Evolutionary conservation across 2,113 vertebrate species (phyloP), one percentile per base, ranked within the genome.

Genomic region (Artemisiospiza belli): DNA sequence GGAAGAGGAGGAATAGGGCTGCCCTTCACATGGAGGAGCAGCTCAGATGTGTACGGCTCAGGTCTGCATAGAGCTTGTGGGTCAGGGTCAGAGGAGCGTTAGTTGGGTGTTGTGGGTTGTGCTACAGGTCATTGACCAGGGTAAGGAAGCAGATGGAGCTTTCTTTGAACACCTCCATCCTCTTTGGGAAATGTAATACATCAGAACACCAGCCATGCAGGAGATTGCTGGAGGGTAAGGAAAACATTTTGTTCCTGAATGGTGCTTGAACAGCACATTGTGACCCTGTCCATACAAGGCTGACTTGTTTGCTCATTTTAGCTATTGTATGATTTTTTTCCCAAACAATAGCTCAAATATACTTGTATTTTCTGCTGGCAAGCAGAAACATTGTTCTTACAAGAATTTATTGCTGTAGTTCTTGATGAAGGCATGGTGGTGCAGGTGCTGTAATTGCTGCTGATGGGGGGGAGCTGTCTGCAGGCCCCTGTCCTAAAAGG

Each of bases 21-120:
- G 44, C 15, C 10, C 16, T 67, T 12, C 1, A 1, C 4, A 12
- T 22, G 52, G 46, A 54, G 16, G 19, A 67, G 44, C 8, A 39
- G 27, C 33, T 76, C 24, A 20, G 20, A 8, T 31, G 16, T 64
- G 8, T 25, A 33, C 10, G 12, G 6, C 24, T 54, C 4, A 18
- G 18, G 2, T 43, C 33, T 61, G 15, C 0, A 0, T 13, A 52
- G 51, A 66, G 7, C 27, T 52, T 52, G 44, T 43, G 33, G 5
- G 15, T 59, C 52, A 73, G 7, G 6, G 10, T 62, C 10, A 21
- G n/a, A 79, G 27, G 20, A 81, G 21, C 7, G 13, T 22, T 61
- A 2, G 2, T 30, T 6, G 54, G 20, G 17, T 14, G 15, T 54
- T 54, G 16, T 72, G 44, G 28, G 23, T 51, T 72, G 21, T 35